phyloP scores from a whole-genome alignment of 2,888 invertebrate genomes.

The Deroplatys truncata region DNA sequence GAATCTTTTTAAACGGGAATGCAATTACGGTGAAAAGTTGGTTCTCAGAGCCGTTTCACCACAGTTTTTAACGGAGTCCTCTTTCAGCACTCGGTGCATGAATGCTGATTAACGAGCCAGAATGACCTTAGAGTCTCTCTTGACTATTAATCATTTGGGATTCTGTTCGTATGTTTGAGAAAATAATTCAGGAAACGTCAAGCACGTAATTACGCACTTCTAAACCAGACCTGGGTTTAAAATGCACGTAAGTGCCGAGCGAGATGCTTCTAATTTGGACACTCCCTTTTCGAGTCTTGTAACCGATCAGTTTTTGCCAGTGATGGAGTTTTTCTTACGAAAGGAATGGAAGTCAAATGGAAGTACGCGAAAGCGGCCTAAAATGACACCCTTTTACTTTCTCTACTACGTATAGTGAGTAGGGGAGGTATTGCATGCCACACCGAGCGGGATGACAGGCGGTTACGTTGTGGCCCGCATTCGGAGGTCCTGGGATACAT shows the following conservation, averaged over 20 bases:
- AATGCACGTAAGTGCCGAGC: not conserved
- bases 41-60: not conserved
- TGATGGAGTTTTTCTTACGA: too few species aligned
- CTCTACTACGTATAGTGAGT: too few species aligned
- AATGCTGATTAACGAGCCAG: not conserved
- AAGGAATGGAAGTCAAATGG: too few species aligned
- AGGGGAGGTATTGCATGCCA: too few species aligned
- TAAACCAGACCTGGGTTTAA: not conserved
- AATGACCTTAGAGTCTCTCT: not conserved
- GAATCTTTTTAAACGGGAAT: not conserved
- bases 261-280: too few species aligned
- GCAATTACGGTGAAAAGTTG: not conserved
- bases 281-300: too few species aligned
- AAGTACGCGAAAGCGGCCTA: too few species aligned
- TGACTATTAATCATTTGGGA: not conserved
- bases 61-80: not conserved
- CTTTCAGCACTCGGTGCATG: not conserved
- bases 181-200: not conserved
- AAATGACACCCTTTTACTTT: too few species aligned
- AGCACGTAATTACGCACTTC: not conserved
- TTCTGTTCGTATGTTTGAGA: not conserved
- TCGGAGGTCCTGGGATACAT: too few species aligned
- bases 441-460: too few species aligned
- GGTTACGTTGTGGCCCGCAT: too few species aligned
- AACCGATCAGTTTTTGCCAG: too few species aligned